A percentile compares a stretch with the other conserved stretches of the same genome.
Conservation (phyloP, 2,797 vertebrate genomes). For the Rhynchonycteris naso region DNA sequence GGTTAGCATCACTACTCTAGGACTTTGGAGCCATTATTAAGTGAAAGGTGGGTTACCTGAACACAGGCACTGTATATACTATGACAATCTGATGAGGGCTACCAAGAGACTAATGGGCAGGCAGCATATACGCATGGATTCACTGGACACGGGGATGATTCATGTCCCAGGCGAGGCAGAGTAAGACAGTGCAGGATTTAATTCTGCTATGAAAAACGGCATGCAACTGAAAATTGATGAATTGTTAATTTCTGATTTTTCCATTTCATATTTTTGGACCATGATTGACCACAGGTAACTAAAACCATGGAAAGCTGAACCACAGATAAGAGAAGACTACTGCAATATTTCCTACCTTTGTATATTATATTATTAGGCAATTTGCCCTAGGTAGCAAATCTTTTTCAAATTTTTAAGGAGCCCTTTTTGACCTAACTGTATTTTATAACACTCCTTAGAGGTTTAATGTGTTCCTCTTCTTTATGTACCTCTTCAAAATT, state of each 20-base stretch:
- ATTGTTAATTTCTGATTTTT: neutral
- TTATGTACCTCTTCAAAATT: neutral
- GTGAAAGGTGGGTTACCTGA: neutral
- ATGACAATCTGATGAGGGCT: neutral
- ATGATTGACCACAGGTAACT: neutral
- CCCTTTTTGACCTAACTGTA: neutral
- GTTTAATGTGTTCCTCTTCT: neutral
- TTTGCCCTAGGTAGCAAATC: neutral
- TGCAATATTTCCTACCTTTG: neutral
- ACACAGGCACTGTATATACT: neutral
- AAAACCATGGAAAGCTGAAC: neutral
- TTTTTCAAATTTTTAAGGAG: constrained; percentile 9
- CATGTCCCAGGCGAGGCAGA: too few species aligned
- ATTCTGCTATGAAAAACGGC: neutral
- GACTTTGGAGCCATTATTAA: neutral
- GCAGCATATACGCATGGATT: too few species aligned
- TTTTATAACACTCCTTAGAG: neutral
- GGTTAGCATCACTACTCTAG: neutral
- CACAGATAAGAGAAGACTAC: neutral
- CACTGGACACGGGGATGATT: neutral
- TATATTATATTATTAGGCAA: neutral
- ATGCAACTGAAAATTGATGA: neutral
- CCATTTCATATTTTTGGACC: neutral
- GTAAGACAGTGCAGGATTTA: neutral
- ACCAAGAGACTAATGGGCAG: neutral